phyloP scores from a whole-genome alignment of 2,113 vertebrate genomes.

The Petroica traversi region DNA sequence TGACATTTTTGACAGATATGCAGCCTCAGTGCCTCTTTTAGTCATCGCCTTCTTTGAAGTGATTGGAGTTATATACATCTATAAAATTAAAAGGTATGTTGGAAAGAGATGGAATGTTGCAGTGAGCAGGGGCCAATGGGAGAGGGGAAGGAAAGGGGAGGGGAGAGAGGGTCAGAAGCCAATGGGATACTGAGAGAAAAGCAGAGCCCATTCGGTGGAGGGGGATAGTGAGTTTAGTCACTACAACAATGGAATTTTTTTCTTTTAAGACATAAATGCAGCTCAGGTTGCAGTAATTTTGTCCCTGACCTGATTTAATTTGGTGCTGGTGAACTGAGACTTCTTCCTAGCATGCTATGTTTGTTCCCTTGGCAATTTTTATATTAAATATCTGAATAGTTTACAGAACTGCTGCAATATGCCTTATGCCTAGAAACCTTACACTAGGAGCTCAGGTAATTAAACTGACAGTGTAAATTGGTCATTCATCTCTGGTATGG shows the following conservation, averaged over 20 bases:
- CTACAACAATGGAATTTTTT: too few species aligned
- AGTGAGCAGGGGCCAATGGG: too few species aligned
- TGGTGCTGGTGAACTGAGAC: background rate
- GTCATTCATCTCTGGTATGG: background rate
- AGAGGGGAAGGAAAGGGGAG: too few species aligned
- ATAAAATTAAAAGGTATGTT: slow-evolving; percentile 82
- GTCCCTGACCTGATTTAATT: background rate
- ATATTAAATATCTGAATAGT: background rate
- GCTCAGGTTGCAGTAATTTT: background rate
- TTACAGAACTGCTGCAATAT: background rate
- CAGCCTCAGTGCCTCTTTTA: slow-evolving; percentile 82
- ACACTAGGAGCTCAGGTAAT: background rate
- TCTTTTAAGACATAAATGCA: background rate
- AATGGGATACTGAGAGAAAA: too few species aligned
- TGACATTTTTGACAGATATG: slow-evolving; percentile 86
- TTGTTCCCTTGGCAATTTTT: background rate
- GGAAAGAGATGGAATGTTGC: accelerated
- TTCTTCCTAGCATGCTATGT: background rate
- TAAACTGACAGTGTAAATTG: background rate
- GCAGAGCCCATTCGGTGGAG: too few species aligned
- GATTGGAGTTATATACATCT: slow-evolving; percentile 73
- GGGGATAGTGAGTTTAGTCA: too few species aligned
- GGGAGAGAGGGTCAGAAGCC: too few species aligned
- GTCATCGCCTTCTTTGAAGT: slow-evolving; percentile 86
- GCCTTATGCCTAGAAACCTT: background rate